Base-by-base conservation (phyloP, 2,113 vertebrate genomes). In the Cranoglanis bouderius region DNA sequence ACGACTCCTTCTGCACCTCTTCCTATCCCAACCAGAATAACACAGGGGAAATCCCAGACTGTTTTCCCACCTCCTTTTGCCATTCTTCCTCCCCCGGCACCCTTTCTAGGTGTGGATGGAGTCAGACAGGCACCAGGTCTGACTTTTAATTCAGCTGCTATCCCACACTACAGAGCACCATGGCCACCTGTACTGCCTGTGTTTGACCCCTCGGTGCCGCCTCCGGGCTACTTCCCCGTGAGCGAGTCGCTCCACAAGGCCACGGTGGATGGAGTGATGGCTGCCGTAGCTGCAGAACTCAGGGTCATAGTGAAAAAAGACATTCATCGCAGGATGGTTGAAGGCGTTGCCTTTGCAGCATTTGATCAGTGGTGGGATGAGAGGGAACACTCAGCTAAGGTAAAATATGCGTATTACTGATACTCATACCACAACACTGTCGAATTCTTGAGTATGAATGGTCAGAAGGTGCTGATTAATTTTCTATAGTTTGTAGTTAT, bases 361-460 rank as follows among this genome's bases (percentile, higher is more conserved):
- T 99, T 99, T 0, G 98, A 99, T 46, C 96, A 97, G 84, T 99
- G 98, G 98, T 99, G 98, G 98, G 96, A 97, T 91, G 94, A 96
- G 92, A 97, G 97, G 88, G 97, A 98, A 38, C 95, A 96, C 65
- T 95, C 96, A 91, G 95, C 96, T 67, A 99, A 98, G 96, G 98
- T 98, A 92, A 38, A 93, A 32, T 18, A 19, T 35, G 0, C 46
- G 51, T 72, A 9, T 81, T 9, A 53, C 29, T 19, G 6, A 80
- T 80, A 80, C 19, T 51, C 13, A n/a, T 7, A 80, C 12, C 78
- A 8, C 4, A 32, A n/a, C 7, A 8, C 7, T 24, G 32, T 18
- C 1, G 9, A 24, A 13, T 75, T 5, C 38, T 46, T 75, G 8
- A 75, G 43, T 43, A 14, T 51, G 2, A 77, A 46, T 26, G 24